Evolutionary conservation across 2,888 invertebrate species (phyloP).

Genomic region (Candidula unifasciata): DNA sequence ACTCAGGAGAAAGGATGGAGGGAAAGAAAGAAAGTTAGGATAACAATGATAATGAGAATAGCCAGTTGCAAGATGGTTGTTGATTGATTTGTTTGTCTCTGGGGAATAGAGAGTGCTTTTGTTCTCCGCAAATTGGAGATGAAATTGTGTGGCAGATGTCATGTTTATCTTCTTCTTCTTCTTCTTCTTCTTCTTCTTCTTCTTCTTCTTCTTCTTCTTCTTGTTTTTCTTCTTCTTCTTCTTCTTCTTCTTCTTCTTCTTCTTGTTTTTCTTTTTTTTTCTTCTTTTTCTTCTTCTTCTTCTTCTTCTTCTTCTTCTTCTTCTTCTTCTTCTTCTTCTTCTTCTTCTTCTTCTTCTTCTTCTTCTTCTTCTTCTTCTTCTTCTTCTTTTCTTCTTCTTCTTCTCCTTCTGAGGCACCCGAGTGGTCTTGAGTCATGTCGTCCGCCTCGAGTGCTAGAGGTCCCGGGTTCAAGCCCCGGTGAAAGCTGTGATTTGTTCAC

Average conservation of each 20-base stretch:
- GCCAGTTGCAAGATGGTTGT: no score
- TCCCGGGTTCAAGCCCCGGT: no score
- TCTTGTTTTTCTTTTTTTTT: constrained; percentile 10
- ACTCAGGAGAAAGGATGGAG: no score
- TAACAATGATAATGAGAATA: no score
- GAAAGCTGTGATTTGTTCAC: no score
- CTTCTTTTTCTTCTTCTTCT: constrained; percentile 32
- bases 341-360: constrained; percentile 55
- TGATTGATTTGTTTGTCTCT: no score
- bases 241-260: constrained; percentile 10
- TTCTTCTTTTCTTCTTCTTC: background rate
- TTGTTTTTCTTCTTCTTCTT: constrained; percentile 24
- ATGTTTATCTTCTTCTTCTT: constrained; percentile 13
- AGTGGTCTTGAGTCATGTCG: no score
- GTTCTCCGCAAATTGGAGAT: no score
- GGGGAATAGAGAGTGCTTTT: no score
- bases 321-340: constrained; percentile 31
- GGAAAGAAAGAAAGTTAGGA: no score
- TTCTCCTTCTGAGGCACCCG: constrained; percentile 41
- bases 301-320: constrained; percentile 30
- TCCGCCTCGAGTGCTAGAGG: no score
- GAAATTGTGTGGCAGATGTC: no score
- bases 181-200: constrained; percentile 41
- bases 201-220: constrained; percentile 23
- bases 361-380: constrained; percentile 63